Evolutionary conservation across 2,113 vertebrate species (phyloP).

Genomic region (Tetrao urogallus): DNA sequence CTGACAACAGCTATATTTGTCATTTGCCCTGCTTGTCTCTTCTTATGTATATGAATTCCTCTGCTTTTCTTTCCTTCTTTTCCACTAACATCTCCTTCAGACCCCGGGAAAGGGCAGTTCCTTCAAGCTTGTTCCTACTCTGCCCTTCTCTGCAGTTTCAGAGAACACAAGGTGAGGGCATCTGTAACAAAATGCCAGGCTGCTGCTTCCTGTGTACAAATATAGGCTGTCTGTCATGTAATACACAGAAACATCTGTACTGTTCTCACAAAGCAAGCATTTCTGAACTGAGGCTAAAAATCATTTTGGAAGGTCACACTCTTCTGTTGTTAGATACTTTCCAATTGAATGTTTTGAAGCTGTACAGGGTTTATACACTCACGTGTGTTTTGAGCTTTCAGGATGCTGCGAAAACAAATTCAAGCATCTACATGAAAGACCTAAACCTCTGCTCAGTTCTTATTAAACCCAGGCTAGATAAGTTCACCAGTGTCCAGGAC

Average conservation of each 20-base stretch:
- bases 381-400: background rate
- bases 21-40: conserved; percentile 28
- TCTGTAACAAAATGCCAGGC: conserved; percentile 8
- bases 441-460: background rate
- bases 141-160: conserved; percentile 15
- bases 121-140: background rate
- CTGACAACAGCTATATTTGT: conserved; percentile 43
- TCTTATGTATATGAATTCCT: conserved; percentile 21
- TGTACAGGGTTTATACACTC: background rate
- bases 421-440: too few relatives aligned
- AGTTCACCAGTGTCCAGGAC: background rate
- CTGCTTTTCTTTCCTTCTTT: background rate
- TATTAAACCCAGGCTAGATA: background rate
- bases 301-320: conserved; percentile 38
- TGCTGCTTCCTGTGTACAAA: conserved; percentile 24
- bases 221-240: conserved; percentile 23
- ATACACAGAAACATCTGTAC: conserved; percentile 9
- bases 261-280: conserved; percentile 21
- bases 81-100: background rate
- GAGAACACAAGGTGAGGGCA: conserved; percentile 5
- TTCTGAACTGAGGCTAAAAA: conserved; percentile 16
- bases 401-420: background rate
- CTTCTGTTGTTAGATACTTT: background rate
- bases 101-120: background rate
- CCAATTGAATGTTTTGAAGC: background rate